Evolutionary conservation across 30 jellyfish, hydroid and myxozoan species (phyloP).

Genomic region (Cassiopea xamachana): DNA sequence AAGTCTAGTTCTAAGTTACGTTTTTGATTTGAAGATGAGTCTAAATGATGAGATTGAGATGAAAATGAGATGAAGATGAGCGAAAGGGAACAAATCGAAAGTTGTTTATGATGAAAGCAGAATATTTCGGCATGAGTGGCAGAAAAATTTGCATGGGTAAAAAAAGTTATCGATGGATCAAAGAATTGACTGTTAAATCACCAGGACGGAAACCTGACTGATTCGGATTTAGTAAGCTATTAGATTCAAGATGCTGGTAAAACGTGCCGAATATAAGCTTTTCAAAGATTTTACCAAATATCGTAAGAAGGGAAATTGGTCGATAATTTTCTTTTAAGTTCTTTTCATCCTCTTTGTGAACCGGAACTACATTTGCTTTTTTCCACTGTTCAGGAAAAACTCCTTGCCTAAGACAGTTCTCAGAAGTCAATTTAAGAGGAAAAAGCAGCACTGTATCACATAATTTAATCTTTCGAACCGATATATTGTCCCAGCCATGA

Average conservation of each 20-base stretch:
- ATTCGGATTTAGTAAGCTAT: slow-evolving; percentile 25
- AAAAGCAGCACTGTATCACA: slow-evolving; percentile 10
- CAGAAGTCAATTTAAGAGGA: slow-evolving; percentile 26
- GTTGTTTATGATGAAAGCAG: too few relatives aligned
- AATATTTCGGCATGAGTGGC: too few relatives aligned
- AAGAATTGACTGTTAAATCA: slow-evolving; percentile 1
- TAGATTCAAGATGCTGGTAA: slow-evolving; percentile 33
- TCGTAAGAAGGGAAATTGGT: slow-evolving; percentile 13
- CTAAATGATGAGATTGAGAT: too few relatives aligned
- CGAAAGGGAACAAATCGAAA: too few relatives aligned
- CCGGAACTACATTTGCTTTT: slow-evolving; percentile 24
- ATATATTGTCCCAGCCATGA: slow-evolving; percentile 37
- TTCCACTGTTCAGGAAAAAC: slow-evolving; percentile 32
- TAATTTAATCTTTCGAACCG: slow-evolving; percentile 19
- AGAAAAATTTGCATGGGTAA: too few relatives aligned
- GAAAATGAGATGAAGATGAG: too few relatives aligned
- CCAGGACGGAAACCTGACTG: slow-evolving; percentile 53
- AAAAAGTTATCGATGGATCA: not conserved
- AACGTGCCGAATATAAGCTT: slow-evolving; percentile 32
- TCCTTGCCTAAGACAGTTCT: slow-evolving; percentile 20
- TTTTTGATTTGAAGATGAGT: too few relatives aligned
- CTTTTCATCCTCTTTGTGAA: slow-evolving; percentile 28
- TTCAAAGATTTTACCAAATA: slow-evolving; percentile 25
- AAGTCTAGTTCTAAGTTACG: too few relatives aligned
- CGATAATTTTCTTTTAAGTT: not conserved